These are phyloP conservation scores for Hiodon alosoides DNA, from an alignment of 2,113 vertebrate genomes.

Conservation along the genomic window DNA sequence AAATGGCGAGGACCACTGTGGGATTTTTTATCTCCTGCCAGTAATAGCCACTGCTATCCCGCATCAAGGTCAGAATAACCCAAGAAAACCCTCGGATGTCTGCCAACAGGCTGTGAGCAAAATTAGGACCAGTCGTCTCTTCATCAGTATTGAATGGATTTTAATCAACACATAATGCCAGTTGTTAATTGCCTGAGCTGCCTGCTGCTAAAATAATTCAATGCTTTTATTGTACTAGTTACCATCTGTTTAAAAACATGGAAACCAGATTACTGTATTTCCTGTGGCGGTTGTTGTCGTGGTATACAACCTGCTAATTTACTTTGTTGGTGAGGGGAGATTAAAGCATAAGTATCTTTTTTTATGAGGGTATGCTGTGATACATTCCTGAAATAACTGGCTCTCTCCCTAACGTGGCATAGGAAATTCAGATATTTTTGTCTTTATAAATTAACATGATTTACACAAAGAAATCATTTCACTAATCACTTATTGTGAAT, in stretches of 20 bases:
- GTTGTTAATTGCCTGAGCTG: slow-evolving; percentile 71
- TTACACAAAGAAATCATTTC: too few relatives aligned
- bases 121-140: slow-evolving; percentile 49
- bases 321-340: slow-evolving; percentile 14
- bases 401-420: not conserved
- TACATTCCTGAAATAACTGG: not conserved
- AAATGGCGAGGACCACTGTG: not conserved
- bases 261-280: slow-evolving; percentile 53
- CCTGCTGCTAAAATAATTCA: slow-evolving; percentile 72
- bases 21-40: slow-evolving; percentile 23
- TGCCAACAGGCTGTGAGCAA: slow-evolving; percentile 48
- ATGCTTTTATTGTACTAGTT: slow-evolving; percentile 67
- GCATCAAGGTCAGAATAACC: slow-evolving; percentile 47
- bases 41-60: slow-evolving; percentile 42
- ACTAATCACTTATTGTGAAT: too few relatives aligned
- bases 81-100: slow-evolving; percentile 37
- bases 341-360: slow-evolving; percentile 46
- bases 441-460: not conserved
- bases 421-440: not conserved
- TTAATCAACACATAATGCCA: slow-evolving; percentile 77
- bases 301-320: slow-evolving; percentile 57
- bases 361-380: slow-evolving; percentile 16
- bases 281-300: slow-evolving; percentile 58
- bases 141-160: slow-evolving; percentile 62
- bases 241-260: slow-evolving; percentile 71